These are phyloP conservation scores for Gandaritis pyraliata DNA, from an alignment of 2,888 invertebrate species.

Conservation along the genomic window DNA sequence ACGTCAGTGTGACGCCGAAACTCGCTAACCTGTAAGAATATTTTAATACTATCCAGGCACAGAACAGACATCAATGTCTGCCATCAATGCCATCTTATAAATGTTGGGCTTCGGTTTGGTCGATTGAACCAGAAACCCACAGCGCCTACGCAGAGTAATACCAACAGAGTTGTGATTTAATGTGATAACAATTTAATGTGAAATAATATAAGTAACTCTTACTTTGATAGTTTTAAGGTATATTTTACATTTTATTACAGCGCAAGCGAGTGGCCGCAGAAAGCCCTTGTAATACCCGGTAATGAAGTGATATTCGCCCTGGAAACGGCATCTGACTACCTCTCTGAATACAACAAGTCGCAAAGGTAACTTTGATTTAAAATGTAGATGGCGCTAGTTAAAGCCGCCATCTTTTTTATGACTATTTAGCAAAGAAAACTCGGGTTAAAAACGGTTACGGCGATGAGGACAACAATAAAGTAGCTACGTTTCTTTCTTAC, in stretches of 20 bases:
- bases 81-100: too few relatives aligned
- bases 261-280: slow-evolving; percentile 92
- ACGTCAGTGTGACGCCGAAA: slow-evolving; percentile 74
- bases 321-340: slow-evolving; percentile 97
- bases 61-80: too few relatives aligned
- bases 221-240: not conserved
- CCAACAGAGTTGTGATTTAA: too few relatives aligned
- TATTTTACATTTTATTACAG: slow-evolving; percentile 50
- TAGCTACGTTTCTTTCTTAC: too few relatives aligned
- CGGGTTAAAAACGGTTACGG: too few relatives aligned
- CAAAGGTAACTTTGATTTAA: slow-evolving; percentile 54
- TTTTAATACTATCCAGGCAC: too few relatives aligned
- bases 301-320: slow-evolving; percentile 97
- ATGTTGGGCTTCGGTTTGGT: too few relatives aligned
- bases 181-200: too few relatives aligned
- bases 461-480: too few relatives aligned
- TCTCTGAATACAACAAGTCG: slow-evolving; percentile 91
- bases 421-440: too few relatives aligned
- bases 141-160: too few relatives aligned
- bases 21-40: slow-evolving; percentile 69
- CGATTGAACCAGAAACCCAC: too few relatives aligned
- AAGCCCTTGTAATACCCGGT: slow-evolving; percentile 93
- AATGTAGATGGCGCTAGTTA: not conserved
- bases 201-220: not conserved
- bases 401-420: not conserved